phyloP scores from a whole-genome alignment of 2,113 vertebrate species.

The Numenius arquata region DNA sequence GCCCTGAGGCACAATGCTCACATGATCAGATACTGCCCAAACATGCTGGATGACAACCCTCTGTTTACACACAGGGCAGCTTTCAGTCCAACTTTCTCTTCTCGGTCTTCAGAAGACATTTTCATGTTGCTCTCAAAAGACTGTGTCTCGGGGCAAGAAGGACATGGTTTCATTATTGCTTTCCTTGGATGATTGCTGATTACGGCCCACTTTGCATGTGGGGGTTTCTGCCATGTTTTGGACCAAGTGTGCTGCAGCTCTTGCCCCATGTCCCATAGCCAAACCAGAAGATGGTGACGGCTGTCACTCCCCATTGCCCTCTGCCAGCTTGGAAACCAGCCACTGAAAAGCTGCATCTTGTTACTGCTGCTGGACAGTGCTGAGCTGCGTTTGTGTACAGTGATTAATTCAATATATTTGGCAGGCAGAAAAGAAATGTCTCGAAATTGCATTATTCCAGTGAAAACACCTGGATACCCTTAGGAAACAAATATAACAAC shows the following conservation, averaged over 20 bases:
- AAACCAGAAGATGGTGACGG: background rate
- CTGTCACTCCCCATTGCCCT: background rate
- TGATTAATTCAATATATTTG: constrained; percentile 5
- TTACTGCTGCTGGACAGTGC: background rate
- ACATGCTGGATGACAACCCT: background rate
- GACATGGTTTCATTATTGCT: background rate
- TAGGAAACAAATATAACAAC: constrained; percentile 32
- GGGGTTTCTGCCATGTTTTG: background rate
- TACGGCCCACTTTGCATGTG: background rate
- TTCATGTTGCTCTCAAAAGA: background rate
- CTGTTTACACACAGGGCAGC: background rate
- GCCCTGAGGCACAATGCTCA: background rate
- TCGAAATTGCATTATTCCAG: constrained; percentile 4
- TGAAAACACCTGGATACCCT: constrained; percentile 5
- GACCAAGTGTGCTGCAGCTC: background rate
- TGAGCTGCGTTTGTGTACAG: accelerated
- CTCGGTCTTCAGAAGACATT: background rate
- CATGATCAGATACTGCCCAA: background rate
- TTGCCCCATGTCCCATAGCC: background rate
- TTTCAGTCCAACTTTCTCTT: background rate
- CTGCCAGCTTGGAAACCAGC: background rate
- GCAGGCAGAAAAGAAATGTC: background rate
- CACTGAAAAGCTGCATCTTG: background rate
- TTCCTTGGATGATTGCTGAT: background rate
- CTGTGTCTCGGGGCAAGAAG: background rate